Base-by-base conservation (phyloP, 1,140 invertebrate genomes). In the Tetramorium simillimum region DNA sequence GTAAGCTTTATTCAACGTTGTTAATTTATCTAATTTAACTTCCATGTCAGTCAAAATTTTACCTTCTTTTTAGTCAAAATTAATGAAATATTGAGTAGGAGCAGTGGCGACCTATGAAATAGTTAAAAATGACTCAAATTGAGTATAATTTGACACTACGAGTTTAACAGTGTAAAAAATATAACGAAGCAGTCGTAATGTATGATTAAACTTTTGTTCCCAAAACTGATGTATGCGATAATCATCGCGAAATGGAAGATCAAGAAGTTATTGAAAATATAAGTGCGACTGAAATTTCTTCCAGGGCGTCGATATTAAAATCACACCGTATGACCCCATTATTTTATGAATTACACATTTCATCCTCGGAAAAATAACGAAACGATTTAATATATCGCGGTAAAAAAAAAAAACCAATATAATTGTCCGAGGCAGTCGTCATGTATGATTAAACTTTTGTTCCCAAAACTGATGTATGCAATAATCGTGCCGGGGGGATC, bases 171-270 rank as follows among this genome's bases (percentile, higher is more conserved):
- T 33, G 2, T 33, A 33, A 33, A 33, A 33, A 37, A 24, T 43
- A 40, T 24, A 43, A 77, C 6, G 16, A 51, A 51, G 6, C 3
- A 28, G 21, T 24, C 49, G 3, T 16, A 0, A 6, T 28, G 24
- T n/a, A 63, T 28, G 18, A 69, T 70, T 53, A 58, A 70, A 81
- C 40, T 56, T 16, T 21, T 56, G 43, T 80, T 80, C 28, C 56
- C 33, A n/a, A 40, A 56, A 56, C 12, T 70, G 37, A 81, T 70
- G n/a, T 18, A 18, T 53, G 21, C 63, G 58, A 70, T 70, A 70
- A 81, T 58, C 37, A 33, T 33, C 21, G n/a, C n/a, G 18, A 7
- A 73, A 73, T 43, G 12, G 6, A 43, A 53, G 37, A 33, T 43
- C 10, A 2, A 33, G 18, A 18, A 60, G 40, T 21, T 56, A 72